These are phyloP conservation scores for Corynorhinus townsendii DNA, from an alignment of 2,113 vertebrate genomes.

Conservation along the genomic window DNA sequence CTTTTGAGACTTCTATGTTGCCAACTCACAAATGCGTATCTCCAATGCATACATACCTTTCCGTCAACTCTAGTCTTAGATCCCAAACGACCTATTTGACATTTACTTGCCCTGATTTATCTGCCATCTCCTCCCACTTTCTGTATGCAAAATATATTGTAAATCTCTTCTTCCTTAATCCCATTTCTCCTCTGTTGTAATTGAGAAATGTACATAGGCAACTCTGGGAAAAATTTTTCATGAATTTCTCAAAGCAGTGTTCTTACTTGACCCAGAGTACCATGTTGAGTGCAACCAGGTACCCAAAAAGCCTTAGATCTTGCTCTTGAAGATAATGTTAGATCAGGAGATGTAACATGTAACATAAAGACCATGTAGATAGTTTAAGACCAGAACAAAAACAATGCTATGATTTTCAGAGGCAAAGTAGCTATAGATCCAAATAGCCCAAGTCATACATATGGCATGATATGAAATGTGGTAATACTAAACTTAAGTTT, in stretches of 20 bases:
- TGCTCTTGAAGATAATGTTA: background rate
- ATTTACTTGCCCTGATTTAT: background rate
- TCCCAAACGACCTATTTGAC: background rate
- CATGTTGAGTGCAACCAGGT: rapidly evolving
- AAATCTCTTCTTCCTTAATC: background rate
- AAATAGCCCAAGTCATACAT: background rate
- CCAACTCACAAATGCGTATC: background rate
- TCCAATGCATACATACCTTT: background rate
- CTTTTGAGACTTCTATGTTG: background rate
- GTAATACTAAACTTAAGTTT: background rate
- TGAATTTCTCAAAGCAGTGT: background rate
- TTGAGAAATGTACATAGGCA: background rate
- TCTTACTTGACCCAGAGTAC: background rate
- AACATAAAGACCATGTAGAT: background rate
- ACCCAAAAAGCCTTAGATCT: background rate
- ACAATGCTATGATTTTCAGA: background rate
- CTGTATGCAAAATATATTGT: background rate
- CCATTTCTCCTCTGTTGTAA: background rate
- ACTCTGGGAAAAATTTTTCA: background rate
- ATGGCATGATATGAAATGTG: background rate
- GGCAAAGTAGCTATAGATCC: background rate
- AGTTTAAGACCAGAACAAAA: background rate
- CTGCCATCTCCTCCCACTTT: background rate
- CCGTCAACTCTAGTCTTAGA: background rate
- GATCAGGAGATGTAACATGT: background rate